Evolutionary conservation across 2,888 invertebrate genomes (phyloP).

Genomic region (Xestoiulus laeticollis): DNA sequence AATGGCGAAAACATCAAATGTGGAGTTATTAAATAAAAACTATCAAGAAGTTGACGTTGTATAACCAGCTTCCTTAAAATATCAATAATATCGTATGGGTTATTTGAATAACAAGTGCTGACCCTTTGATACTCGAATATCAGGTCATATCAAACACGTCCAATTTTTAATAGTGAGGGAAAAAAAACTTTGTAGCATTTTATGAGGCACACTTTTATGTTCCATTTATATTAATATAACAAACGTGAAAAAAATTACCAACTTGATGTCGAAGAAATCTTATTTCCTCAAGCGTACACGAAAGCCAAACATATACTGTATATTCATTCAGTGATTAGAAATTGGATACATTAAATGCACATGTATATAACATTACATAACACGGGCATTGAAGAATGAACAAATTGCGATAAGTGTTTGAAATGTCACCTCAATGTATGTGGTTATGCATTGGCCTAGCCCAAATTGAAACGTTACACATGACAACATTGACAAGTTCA

Average conservation of each 20-base stretch:
- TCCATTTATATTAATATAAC: background rate
- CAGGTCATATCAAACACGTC: background rate
- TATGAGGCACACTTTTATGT: background rate
- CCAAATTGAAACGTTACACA: background rate
- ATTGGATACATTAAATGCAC: too few relatives aligned
- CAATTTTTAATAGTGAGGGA: background rate
- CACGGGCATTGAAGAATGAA: background rate
- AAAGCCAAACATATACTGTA: background rate
- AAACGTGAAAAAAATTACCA: background rate
- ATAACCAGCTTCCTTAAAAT: background rate
- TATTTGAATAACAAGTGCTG: background rate
- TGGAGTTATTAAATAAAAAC: background rate
- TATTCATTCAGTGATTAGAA: background rate
- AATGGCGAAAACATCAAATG: background rate
- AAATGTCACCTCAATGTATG: background rate
- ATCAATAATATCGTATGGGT: background rate
- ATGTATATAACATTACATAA: background rate
- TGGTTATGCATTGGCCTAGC: background rate
- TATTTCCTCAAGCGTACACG: background rate
- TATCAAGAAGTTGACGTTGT: background rate
- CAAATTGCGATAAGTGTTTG: background rate
- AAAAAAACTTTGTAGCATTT: background rate
- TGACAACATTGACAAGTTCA: background rate
- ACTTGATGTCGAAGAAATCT: background rate
- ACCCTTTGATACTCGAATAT: background rate